Conservation (phyloP, 2,113 vertebrate genomes). For the Gallinago jamesoni region DNA sequence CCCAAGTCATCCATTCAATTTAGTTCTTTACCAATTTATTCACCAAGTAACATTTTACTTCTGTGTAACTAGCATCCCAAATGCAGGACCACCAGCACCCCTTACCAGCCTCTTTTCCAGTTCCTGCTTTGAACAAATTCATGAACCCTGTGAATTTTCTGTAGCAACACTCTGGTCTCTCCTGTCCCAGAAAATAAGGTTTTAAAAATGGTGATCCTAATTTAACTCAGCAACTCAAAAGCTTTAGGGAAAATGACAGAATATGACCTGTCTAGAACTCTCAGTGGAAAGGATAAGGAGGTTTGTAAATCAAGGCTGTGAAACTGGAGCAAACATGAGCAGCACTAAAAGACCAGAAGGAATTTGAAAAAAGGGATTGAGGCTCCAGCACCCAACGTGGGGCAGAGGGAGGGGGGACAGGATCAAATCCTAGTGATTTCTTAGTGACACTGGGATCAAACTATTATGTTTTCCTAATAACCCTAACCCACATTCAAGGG, state of each 20-base stretch:
- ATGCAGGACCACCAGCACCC: neutral
- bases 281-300: constrained; percentile 44
- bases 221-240: constrained; percentile 55
- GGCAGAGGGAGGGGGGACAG: neutral
- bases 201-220: constrained; percentile 52
- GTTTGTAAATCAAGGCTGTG: constrained; percentile 59
- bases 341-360: neutral
- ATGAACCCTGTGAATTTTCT: neutral
- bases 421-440: neutral
- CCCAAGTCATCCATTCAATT: neutral
- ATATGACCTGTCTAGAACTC: constrained; percentile 59
- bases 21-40: neutral
- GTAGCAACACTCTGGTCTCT: neutral
- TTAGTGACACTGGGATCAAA: neutral
- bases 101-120: neutral
- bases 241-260: constrained; percentile 19
- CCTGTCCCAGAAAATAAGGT: constrained; percentile 51
- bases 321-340: constrained; percentile 41
- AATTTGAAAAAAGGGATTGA: neutral
- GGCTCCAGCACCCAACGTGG: neutral
- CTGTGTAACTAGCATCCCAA: neutral
- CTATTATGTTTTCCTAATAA: neutral
- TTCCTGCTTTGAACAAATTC: constrained; percentile 13
- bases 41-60: neutral
- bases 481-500: neutral